Evolutionary conservation across 2,797 vertebrate species (phyloP).

Genomic region (Clarias fuscus): DNA sequence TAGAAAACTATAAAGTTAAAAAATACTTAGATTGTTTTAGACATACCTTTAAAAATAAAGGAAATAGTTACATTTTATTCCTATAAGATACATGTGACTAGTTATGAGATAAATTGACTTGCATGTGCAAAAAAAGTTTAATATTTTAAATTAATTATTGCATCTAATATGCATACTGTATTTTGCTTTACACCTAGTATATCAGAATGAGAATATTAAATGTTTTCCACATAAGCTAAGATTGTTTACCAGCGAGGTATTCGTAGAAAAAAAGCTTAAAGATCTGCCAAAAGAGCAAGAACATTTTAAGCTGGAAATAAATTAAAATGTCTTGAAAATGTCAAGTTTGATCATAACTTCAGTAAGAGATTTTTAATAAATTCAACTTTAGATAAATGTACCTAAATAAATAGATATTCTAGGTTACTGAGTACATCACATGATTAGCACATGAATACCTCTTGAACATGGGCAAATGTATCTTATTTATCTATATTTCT

Average conservation of each 20-base stretch:
- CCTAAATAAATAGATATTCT: not conserved
- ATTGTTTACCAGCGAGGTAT: not conserved
- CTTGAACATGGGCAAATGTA: not conserved
- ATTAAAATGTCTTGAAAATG: not conserved
- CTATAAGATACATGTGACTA: too few species aligned
- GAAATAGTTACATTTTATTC: too few species aligned
- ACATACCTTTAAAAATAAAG: too few species aligned
- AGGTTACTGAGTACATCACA: not conserved
- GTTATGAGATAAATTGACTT: too few species aligned
- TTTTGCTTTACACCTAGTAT: too few species aligned
- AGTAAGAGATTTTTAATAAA: not conserved
- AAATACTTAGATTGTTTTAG: too few species aligned
- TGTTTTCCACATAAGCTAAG: too few species aligned
- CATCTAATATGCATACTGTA: too few species aligned
- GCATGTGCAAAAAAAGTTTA: too few species aligned
- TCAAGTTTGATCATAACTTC: not conserved
- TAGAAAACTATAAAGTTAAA: too few species aligned
- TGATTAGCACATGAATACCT: not conserved
- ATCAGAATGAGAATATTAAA: too few species aligned
- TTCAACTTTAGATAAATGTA: not conserved
- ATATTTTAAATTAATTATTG: too few species aligned
- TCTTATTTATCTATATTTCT: not conserved
- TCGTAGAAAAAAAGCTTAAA: not conserved
- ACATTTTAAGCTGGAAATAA: not conserved
- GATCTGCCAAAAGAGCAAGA: not conserved